Base-by-base conservation (phyloP, 2,888 invertebrate genomes). In the Epirrita christyi region DNA sequence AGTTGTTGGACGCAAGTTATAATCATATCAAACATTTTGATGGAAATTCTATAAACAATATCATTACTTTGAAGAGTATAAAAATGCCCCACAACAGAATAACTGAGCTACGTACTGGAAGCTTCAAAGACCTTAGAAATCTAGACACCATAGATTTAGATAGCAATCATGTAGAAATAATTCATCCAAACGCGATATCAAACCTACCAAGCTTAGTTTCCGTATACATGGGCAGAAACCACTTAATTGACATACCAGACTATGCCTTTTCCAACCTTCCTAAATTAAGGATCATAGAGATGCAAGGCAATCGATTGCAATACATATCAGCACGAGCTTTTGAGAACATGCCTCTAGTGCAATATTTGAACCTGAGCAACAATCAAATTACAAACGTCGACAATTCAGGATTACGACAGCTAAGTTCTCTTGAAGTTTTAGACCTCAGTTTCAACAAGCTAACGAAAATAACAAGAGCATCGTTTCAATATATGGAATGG, bases 391-490 rank as follows among this genome's bases (percentile, higher is more conserved):
- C 93, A 5, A 94, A 93, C 50, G 88, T 98, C 72, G 96, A 97
- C 60, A 94, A 95, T 69, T 94, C 95, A 34, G 97, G 97, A 0
- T 83, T 97, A 52, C 93, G 94, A 38, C 94, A 94, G 66, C 86
- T 97, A 59, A 93, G 94, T 41, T 96, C 97, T 11, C 86, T 98
- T 50, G 97, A 98, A 87, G 96, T 97, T 6, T 81, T 98, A 45
- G 98, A 98, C 80, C 81, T 98, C 57, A 97, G 97, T 75, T 94
- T 95, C 68, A 98, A 98, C 78, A 94, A 93, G 60, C 87, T 98
- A 21, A 92, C 93, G 15, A 93, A 93, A 70, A 93, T 98, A 36
- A 93, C 94, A n/a, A 94, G 94, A 63, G 93, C 96, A 67, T 93
- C 94, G 0, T 89, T 94, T 65, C 94, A 95, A 61, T 93, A 94